Evolutionary conservation across 2,113 vertebrate genomes (phyloP).

Genomic region (Passer domesticus): DNA sequence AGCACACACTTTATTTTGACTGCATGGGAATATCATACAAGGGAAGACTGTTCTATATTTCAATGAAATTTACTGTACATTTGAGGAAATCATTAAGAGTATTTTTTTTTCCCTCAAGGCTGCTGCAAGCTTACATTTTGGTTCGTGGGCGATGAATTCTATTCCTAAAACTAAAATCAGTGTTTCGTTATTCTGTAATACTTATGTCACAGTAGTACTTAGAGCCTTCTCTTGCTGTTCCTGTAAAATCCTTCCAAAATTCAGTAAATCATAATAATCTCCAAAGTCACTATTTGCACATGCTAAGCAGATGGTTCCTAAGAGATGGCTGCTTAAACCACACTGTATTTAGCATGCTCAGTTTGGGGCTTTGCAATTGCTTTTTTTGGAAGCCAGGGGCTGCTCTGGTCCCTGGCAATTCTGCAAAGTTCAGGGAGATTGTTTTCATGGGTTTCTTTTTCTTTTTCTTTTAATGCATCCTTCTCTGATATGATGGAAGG

Average conservation of each 20-base stretch:
- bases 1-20: constrained; percentile 43
- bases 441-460: not conserved
- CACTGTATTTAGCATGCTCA: constrained; percentile 23
- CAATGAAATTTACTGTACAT: constrained; percentile 17
- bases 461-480: not conserved
- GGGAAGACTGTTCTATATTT: not conserved
- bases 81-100: not conserved
- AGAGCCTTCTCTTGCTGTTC: not conserved
- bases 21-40: constrained; percentile 8
- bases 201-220: not conserved
- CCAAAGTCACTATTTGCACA: constrained; percentile 58
- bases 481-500: not conserved
- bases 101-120: not conserved
- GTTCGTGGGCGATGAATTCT: not conserved
- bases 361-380: constrained; percentile 55
- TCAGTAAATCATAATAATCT: constrained; percentile 33
- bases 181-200: constrained; percentile 19
- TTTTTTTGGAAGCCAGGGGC: constrained; percentile 65
- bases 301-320: constrained; percentile 51
- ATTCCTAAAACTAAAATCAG: not conserved
- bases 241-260: constrained; percentile 33
- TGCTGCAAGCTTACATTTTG: not conserved
- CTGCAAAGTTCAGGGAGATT: not conserved
- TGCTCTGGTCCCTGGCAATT: constrained; percentile 61
- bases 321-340: constrained; percentile 51